Base-by-base conservation (phyloP, 2,888 invertebrate species). In the Drosophila sordidula region DNA sequence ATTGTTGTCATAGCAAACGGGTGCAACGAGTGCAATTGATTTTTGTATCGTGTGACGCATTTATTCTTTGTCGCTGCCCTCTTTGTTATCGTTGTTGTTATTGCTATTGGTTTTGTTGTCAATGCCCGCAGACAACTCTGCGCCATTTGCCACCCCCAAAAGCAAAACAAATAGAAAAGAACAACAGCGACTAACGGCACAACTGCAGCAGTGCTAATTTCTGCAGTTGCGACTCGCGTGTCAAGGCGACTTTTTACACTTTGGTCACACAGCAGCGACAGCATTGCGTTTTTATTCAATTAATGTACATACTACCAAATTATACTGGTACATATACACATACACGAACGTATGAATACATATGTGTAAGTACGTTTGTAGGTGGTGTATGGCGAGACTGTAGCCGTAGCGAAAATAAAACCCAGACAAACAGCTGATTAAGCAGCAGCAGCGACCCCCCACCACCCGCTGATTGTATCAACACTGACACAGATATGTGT, bases 1-100 rank as follows among this genome's bases (percentile, higher is more conserved):
- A 18, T 55, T 62, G 62, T 66, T 56, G 49, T 55, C 56, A 57
- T 64, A 42, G 36, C 44, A 68, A 73, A 67, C 32, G 18, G 50
- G 8, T 51, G 55, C 57, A 67, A 26, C 22, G 57, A 52, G 14
- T 70, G 52, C 54, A 70, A 76, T 76, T 76, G 78, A 78, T 78
- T 78, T 76, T 76, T 70, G 65, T 76, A 58, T 70, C 36, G 52
- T 47, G 42, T 78, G 77, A 66, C 66, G 78, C 62, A 70, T 70
- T 69, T 22, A 36, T 46, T 65, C 66, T 46, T 70, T 74, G 56
- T 59, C 26, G 25, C 50, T 47, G 44, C 36, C 14, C 16, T 55
- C 42, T 44, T 26, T 58, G 12, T 12, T 34, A 12, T 32, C 12
- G 34, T 46, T 52, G 50, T 52, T 50, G 46, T 74, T 69, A 38